These are phyloP conservation scores for Charanyca ferruginea DNA, from an alignment of 2,888 invertebrate genomes.

Conservation along the genomic window DNA sequence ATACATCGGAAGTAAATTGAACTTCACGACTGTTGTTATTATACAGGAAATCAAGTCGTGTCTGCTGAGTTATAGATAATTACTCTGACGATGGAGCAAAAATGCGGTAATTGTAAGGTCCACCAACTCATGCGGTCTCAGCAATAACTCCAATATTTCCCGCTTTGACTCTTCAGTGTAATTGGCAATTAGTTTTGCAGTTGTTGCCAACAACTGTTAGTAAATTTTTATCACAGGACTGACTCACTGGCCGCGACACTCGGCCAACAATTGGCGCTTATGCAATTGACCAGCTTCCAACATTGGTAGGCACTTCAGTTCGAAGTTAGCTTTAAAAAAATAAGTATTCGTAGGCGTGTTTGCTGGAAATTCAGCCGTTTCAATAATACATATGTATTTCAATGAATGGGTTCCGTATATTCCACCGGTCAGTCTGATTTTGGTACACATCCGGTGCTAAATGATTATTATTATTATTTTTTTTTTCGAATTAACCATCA, in stretches of 20 bases:
- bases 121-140: conserved; percentile 26
- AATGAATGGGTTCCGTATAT: not conserved
- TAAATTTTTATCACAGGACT: conserved; percentile 75
- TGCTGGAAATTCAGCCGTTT: conserved; percentile 2
- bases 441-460: not conserved
- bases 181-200: conserved; percentile 80
- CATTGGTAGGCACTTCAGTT: conserved; percentile 60
- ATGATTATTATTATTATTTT: not conserved
- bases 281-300: conserved; percentile 83
- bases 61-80: conserved; percentile 51
- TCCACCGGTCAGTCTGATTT: not conserved
- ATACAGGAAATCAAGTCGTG: conserved; percentile 58
- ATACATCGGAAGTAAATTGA: conserved; percentile 54
- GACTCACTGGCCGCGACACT: conserved; percentile 75
- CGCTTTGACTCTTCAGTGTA: conserved; percentile 61
- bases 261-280: conserved; percentile 80
- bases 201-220: conserved; percentile 79
- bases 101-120: conserved; percentile 41
- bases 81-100: conserved; percentile 56
- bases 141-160: conserved; percentile 40
- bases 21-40: conserved; percentile 49
- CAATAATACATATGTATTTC: not conserved
- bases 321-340: conserved; percentile 11
- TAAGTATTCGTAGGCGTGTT: conserved; percentile 9
- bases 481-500: conserved; percentile 5